Percentiles rank a stretch among this genome's conserved stretches.
Evolutionary conservation across 64 coral and sea anemone genomes (phyloP).

Genomic region (Orbicella faveolata): DNA sequence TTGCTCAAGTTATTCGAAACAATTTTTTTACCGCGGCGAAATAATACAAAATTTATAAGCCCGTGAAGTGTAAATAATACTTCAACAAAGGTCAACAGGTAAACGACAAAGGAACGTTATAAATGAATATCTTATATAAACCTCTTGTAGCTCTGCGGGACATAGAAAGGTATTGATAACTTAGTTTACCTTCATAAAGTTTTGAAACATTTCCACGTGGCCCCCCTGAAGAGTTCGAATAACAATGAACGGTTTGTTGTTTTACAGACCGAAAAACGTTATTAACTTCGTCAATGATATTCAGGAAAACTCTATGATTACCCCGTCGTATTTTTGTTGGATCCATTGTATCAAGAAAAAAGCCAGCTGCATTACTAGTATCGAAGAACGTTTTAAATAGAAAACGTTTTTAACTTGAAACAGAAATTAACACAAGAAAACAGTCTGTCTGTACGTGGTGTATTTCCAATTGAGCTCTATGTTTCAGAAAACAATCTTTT

Average conservation of each 20-base stretch:
- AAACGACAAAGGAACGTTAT: slow-evolving; percentile 31
- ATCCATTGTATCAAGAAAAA: slow-evolving; percentile 23
- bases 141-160: slow-evolving; percentile 31
- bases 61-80: slow-evolving; percentile 36
- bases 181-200: slow-evolving; percentile 21
- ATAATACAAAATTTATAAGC: slow-evolving; percentile 52
- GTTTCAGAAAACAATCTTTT: slow-evolving; percentile 31
- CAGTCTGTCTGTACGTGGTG: not conserved
- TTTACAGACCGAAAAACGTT: slow-evolving; percentile 3
- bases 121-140: slow-evolving; percentile 52
- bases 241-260: slow-evolving; percentile 24
- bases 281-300: slow-evolving; percentile 12
- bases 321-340: not conserved
- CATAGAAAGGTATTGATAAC: not conserved
- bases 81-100: slow-evolving; percentile 23
- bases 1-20: slow-evolving; percentile 43
- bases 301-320: not conserved
- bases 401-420: not conserved
- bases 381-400: not conserved
- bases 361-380: not conserved
- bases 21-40: slow-evolving; percentile 29
- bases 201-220: slow-evolving; percentile 29
- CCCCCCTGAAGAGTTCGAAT: slow-evolving; percentile 14
- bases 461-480: not conserved
- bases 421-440: not conserved